Percentiles rank a stretch among this genome's conserved stretches.
Conservation (phyloP, 2,888 invertebrate species). For the Lycaena phlaeas region DNA sequence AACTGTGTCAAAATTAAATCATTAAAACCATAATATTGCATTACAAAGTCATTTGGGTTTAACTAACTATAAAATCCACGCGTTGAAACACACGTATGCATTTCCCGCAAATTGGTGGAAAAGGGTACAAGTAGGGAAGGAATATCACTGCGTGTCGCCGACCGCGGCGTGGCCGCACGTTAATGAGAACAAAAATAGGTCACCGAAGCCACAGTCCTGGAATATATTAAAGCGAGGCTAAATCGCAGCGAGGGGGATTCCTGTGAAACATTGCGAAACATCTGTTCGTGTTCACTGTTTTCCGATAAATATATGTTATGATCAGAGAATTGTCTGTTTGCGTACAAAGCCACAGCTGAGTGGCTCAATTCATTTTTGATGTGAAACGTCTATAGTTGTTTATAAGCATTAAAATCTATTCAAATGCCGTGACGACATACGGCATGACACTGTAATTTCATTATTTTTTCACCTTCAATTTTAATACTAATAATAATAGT, state of each 20-base stretch:
- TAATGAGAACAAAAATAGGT: slow-evolving; percentile 54
- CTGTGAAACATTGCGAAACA: not conserved
- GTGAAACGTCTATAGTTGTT: no score
- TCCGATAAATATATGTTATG: no score
- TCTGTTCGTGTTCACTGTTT: not conserved
- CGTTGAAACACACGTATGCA: slow-evolving; percentile 4
- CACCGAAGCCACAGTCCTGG: slow-evolving; percentile 27
- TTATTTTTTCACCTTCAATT: no score
- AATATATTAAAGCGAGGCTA: slow-evolving; percentile 20
- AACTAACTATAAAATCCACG: slow-evolving; percentile 1
- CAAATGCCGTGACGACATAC: no score
- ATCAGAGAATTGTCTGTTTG: no score
- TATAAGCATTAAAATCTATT: no score
- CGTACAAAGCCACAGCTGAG: no score
- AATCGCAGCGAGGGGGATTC: slow-evolving; percentile 5
- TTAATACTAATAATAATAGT: no score
- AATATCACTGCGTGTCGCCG: slow-evolving; percentile 44
- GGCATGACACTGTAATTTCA: no score
- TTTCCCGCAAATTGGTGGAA: slow-evolving; percentile 12
- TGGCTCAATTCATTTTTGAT: no score
- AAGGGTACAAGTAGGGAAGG: slow-evolving; percentile 23
- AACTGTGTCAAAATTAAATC: not conserved
- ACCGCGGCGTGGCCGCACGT: slow-evolving; percentile 48
- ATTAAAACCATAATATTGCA: not conserved
- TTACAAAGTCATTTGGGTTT: not conserved